Percentiles rank a stretch among this genome's conserved stretches.
These are phyloP conservation scores for Ischnura elegans DNA, from an alignment of 2,888 invertebrate genomes.

Conservation along the genomic window DNA sequence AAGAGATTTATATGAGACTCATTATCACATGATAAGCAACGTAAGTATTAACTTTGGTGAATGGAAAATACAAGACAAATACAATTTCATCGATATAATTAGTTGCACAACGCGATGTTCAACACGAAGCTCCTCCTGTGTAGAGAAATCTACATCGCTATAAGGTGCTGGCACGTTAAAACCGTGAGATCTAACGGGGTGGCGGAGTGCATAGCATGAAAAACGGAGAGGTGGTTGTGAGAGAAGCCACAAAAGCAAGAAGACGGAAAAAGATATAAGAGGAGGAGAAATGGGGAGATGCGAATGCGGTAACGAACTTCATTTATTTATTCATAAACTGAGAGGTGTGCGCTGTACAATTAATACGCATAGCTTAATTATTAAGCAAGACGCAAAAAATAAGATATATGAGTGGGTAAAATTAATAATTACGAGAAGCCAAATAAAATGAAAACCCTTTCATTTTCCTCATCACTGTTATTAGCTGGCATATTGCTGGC, in stretches of 20 bases:
- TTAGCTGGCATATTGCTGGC: background rate
- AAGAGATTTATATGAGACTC: too few species aligned
- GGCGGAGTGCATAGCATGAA: background rate
- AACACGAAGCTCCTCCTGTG: too few species aligned
- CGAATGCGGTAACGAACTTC: slow-evolving; percentile 15
- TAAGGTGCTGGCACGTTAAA: too few species aligned
- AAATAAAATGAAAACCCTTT: background rate
- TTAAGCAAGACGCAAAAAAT: slow-evolving; percentile 16
- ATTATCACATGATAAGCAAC: too few species aligned
- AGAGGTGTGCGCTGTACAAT: slow-evolving; percentile 46
- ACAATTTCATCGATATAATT: too few species aligned
- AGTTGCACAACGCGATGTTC: too few species aligned
- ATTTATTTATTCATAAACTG: slow-evolving; percentile 49
- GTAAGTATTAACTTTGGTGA: too few species aligned
- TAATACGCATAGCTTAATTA: slow-evolving; percentile 51
- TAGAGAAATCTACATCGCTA: too few species aligned
- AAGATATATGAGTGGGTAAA: background rate
- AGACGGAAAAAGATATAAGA: background rate
- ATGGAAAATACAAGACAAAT: too few species aligned
- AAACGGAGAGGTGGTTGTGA: background rate
- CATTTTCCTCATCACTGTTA: background rate
- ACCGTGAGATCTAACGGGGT: background rate
- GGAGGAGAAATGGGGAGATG: slow-evolving; percentile 3
- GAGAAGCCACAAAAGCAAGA: background rate
- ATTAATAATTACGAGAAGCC: background rate